These are phyloP conservation scores for Staurois parvus DNA, from an alignment of 2,797 vertebrate genomes.

Conservation along the genomic window DNA sequence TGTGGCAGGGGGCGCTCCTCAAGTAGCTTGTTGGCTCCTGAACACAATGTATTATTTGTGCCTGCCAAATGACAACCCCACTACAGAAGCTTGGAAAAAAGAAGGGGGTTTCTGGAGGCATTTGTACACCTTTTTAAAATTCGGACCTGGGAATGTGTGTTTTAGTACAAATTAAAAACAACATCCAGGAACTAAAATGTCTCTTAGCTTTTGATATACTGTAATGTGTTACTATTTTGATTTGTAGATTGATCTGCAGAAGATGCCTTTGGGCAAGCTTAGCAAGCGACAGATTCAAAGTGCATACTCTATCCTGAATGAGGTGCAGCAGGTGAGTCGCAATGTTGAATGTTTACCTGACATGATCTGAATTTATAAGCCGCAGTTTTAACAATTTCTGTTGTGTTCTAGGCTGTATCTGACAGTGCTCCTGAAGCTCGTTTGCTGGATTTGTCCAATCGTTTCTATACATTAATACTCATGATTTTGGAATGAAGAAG, in stretches of 20 bases:
- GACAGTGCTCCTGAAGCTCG: conserved; percentile 83
- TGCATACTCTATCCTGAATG: conserved; percentile 91
- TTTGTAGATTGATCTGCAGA: conserved; percentile 95
- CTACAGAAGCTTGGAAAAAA: too few relatives aligned
- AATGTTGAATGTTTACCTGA: not conserved
- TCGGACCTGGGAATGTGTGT: too few relatives aligned
- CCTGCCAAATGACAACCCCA: too few relatives aligned
- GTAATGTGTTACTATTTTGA: conserved; percentile 19
- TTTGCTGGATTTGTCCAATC: conserved; percentile 95
- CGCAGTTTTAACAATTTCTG: not conserved
- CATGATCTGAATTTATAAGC: too few relatives aligned
- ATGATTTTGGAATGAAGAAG: conserved; percentile 99
- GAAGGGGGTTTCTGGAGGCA: too few relatives aligned
- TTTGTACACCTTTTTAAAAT: too few relatives aligned
- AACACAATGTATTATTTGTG: too few relatives aligned
- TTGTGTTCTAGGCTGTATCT: conserved; percentile 83
- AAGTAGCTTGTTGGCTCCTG: too few relatives aligned
- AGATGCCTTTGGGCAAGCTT: conserved; percentile 97
- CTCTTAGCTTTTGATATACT: not conserved
- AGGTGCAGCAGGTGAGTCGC: conserved; percentile 91
- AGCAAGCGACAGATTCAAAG: conserved; percentile 98
- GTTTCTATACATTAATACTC: conserved; percentile 97
- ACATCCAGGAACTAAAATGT: too few relatives aligned
- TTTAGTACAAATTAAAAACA: too few relatives aligned
- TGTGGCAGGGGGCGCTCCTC: too few relatives aligned